Conservation (phyloP, 2,113 vertebrate species). For the Pitta sordida region DNA sequence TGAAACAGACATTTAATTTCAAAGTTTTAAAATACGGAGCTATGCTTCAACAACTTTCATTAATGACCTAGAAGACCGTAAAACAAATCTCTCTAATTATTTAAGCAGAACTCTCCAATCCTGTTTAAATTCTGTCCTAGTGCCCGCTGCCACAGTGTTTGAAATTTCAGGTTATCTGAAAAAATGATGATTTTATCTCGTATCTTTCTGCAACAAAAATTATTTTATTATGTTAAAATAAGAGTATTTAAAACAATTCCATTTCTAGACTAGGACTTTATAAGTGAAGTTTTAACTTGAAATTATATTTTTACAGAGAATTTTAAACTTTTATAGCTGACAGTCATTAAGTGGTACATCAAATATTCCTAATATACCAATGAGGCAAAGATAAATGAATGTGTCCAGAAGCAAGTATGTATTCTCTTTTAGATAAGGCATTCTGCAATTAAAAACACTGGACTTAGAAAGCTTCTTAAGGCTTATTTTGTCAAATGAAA, state of each 20-base stretch:
- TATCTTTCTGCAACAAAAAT: neutral
- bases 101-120: neutral
- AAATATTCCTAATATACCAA: neutral
- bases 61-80: neutral
- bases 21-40: neutral
- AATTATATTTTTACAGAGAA: neutral
- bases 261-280: neutral
- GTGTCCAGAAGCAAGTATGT: neutral
- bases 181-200: neutral
- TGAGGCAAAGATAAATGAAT: neutral
- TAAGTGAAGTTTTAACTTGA: neutral
- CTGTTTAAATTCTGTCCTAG: neutral
- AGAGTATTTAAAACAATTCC: neutral
- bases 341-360: neutral
- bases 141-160: neutral
- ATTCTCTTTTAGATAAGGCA: conserved; percentile 43
- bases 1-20: neutral
- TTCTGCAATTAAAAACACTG: conserved; percentile 51
- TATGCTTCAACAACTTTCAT: neutral
- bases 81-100: neutral
- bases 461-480: conserved; percentile 53
- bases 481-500: conserved; percentile 61
- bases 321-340: neutral
- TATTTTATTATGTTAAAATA: neutral
- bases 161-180: neutral